Evolutionary conservation across 2,888 invertebrate species (phyloP).

Genomic region (Tortrix viridana): DNA sequence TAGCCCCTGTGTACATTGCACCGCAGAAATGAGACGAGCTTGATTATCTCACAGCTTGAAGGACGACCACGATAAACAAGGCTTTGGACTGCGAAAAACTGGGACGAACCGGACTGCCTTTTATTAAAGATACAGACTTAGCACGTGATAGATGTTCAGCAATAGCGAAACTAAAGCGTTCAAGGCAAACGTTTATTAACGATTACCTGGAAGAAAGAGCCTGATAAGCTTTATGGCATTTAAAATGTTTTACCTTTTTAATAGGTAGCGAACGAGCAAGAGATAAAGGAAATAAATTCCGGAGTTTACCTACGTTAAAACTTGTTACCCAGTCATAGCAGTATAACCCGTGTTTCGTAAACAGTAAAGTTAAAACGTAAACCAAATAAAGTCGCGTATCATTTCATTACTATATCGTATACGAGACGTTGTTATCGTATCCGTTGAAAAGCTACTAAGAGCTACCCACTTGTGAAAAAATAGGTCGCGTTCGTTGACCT

Average conservation of each 20-base stretch:
- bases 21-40: conserved; percentile 62
- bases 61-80: conserved; percentile 47
- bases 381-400: conserved; percentile 26
- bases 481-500: conserved; percentile 74
- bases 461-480: conserved; percentile 64
- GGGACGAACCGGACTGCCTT: conserved; percentile 46
- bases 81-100: conserved; percentile 39
- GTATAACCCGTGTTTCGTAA: conserved; percentile 6
- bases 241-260: too few species aligned
- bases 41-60: conserved; percentile 51
- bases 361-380: conserved; percentile 13
- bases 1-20: conserved; percentile 61
- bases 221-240: too few species aligned
- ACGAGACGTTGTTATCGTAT: conserved; percentile 66
- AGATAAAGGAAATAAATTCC: too few species aligned
- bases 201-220: too few species aligned
- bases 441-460: conserved; percentile 62
- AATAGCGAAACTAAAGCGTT: too few species aligned
- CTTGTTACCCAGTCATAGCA: conserved; percentile 10
- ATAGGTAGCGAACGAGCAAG: too few species aligned
- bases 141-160: too few species aligned
- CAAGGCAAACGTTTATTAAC: too few species aligned
- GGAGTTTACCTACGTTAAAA: conserved; percentile 3
- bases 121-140: too few species aligned
- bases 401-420: conserved; percentile 17